Base-by-base conservation (phyloP, 2,888 invertebrate genomes). In the Scaptomyza flava region DNA sequence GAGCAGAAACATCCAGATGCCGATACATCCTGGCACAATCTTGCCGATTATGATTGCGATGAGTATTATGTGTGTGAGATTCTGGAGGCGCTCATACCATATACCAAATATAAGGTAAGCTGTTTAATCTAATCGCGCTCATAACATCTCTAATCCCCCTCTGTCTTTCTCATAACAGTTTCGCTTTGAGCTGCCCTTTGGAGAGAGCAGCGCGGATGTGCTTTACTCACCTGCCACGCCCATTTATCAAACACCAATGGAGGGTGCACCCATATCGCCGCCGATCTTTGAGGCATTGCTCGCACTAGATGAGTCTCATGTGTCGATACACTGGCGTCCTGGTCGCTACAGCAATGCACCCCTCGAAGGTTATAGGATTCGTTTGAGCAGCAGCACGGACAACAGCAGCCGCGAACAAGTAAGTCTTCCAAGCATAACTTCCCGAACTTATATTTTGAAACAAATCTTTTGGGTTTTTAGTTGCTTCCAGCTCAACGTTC, bases 261-360 rank as follows among this genome's bases (percentile, higher is more conserved):
- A 93, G 62, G 97, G 96, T 36, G 93, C 94, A 52, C 97, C 97
- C 12, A 93, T 95, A 76, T 98, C 96, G 0, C 94, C 96, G 27
- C 96, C 97, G 6, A 93, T 94, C 68, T 94, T 96, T 72, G 94
- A 96, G 77, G 94, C 95, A 77, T 95, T 96, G 20, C 94, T 96
- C 61, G 94, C 97, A 4, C 94, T 97, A 59, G 97, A 98, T 91
- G 94, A 96, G 53, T 95, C 95, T 79, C 94, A 97, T 79, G 95
- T 98, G 69, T 96, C 96, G 72, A 94, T 98, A 67, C 96, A 96
- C 82, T 98, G 98, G 98, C 95, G 95, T 91, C 95, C 96, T 14
- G 98, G 98, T 14, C 94, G 94, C 57, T 97, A 96, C 90, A 96
- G 96, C 54, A 97, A 97, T 91, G 98, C 97, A 74, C 97, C 97